phyloP scores from a whole-genome alignment of 1,140 invertebrate species.

The Eupristina koningsbergeri region DNA sequence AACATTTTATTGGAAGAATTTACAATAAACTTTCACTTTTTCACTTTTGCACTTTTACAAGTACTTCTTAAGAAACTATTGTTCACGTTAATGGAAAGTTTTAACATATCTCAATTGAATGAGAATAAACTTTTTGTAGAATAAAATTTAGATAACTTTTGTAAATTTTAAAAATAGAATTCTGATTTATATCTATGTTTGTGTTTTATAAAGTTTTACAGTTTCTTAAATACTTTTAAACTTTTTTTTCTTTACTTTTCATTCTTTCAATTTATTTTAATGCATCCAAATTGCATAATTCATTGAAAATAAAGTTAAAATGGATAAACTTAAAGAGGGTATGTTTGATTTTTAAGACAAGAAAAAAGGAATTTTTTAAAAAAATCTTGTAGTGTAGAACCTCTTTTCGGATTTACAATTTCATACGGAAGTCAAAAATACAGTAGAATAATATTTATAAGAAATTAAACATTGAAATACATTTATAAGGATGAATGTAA shows the following conservation, averaged over 20 bases:
- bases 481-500: no score
- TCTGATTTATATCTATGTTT: neutral
- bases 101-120: neutral
- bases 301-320: neutral
- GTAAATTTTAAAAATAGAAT: neutral
- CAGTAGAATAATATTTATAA: no score
- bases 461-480: no score
- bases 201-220: no score
- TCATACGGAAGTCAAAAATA: no score
- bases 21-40: neutral
- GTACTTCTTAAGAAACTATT: neutral
- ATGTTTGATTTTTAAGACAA: neutral
- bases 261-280: no score
- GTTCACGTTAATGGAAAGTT: neutral
- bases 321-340: no score
- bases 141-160: slow-evolving; percentile 8
- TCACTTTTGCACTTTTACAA: neutral
- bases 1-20: neutral
- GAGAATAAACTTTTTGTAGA: neutral
- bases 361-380: neutral
- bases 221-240: no score
- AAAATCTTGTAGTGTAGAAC: neutral
- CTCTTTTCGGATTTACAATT: neutral
- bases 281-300: neutral
- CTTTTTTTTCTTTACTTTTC: neutral